Conservation (phyloP, 2,888 invertebrate genomes). For the Xanthia icteritia region DNA sequence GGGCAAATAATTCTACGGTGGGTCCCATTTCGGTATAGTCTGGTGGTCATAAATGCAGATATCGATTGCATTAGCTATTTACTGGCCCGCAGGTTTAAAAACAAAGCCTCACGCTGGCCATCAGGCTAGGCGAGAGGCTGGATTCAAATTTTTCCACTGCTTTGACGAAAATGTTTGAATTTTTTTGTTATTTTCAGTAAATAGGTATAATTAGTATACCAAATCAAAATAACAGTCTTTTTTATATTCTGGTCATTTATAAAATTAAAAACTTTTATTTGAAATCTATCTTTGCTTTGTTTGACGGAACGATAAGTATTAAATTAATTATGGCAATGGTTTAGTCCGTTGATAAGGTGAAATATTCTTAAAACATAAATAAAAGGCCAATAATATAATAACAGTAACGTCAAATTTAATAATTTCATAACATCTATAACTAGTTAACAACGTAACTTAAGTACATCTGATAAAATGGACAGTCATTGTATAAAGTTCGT, state of each 20-base stretch:
- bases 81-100: neutral
- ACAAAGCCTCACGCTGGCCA: neutral
- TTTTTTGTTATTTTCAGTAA: neutral
- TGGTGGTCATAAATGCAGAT: neutral
- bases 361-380: conserved; percentile 4
- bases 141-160: neutral
- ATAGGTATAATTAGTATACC: neutral
- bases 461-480: conserved; percentile 72
- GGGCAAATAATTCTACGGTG: neutral
- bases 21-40: neutral
- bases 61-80: neutral
- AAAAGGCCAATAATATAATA: conserved; percentile 49
- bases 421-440: conserved; percentile 83
- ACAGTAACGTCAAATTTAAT: conserved; percentile 71
- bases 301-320: neutral
- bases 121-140: neutral
- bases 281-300: neutral
- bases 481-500: conserved; percentile 67
- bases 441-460: conserved; percentile 85
- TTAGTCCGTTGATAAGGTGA: neutral
- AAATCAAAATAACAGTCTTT: neutral
- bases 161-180: neutral
- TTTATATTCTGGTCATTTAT: neutral
- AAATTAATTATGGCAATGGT: neutral
- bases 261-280: neutral